Conservation (phyloP, 2,113 vertebrate genomes). For the Ascaphus truei region DNA sequence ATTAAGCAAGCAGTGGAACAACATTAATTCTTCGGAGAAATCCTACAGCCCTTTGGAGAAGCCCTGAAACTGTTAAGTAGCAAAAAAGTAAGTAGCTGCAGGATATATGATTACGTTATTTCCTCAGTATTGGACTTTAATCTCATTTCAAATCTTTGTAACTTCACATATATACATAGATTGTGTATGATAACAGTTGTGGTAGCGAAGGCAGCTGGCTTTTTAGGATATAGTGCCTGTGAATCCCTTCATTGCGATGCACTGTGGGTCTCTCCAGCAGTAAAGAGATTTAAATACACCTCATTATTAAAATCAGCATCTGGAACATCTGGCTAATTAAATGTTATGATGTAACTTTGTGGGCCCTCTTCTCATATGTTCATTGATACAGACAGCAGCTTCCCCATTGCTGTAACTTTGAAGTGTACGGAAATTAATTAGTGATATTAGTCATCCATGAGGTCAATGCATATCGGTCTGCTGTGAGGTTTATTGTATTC, state of each 20-base stretch:
- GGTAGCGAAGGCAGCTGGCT: constrained; percentile 3
- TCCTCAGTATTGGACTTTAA: neutral
- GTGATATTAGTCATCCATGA: neutral
- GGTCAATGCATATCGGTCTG: neutral
- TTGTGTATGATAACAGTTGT: neutral
- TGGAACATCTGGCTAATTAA: constrained; percentile 32
- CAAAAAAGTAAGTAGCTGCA: too few relatives aligned
- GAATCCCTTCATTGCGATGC: neutral
- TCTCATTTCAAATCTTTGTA: neutral
- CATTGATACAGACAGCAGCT: neutral
- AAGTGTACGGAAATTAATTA: neutral
- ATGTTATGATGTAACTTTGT: constrained; percentile 11
- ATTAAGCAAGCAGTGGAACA: too few relatives aligned
- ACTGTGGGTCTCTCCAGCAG: constrained; percentile 18
- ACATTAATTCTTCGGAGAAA: too few relatives aligned
- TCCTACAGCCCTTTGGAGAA: too few relatives aligned
- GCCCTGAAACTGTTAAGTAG: too few relatives aligned
- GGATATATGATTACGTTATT: too few relatives aligned
- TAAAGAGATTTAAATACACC: constrained; percentile 30
- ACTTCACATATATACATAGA: neutral
- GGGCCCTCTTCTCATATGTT: neutral
- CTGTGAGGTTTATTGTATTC: neutral
- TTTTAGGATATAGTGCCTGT: neutral
- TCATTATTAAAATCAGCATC: constrained; percentile 28
- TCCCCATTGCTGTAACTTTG: neutral